A percentile compares a stretch with the other conserved stretches of the same genome.
phyloP scores from a whole-genome alignment of 2,888 invertebrate genomes.

The Coenonympha glycerion region DNA sequence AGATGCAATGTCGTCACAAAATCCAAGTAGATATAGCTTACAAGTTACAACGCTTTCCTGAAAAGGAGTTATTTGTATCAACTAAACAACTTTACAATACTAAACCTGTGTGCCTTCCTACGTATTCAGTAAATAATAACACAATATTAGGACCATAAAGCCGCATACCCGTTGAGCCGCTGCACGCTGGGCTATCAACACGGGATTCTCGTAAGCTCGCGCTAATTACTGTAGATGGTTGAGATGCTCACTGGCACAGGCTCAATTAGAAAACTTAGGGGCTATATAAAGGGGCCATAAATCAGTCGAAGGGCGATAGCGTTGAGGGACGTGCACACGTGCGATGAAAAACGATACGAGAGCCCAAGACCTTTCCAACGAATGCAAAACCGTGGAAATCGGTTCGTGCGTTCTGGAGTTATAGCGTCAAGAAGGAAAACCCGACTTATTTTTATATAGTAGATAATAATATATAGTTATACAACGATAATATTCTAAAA shows the following conservation, averaged over 20 bases:
- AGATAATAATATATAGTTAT: not conserved
- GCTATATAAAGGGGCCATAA: slow-evolving; percentile 64
- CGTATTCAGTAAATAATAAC: slow-evolving; percentile 1
- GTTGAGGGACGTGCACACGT: slow-evolving; percentile 41
- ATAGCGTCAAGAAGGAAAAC: too few relatives aligned
- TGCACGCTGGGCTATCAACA: slow-evolving; percentile 35
- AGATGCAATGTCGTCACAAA: too few relatives aligned
- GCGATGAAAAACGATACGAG: slow-evolving; percentile 4
- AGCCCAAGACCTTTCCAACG: too few relatives aligned
- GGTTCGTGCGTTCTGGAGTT: too few relatives aligned
- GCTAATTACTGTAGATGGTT: slow-evolving; percentile 64
- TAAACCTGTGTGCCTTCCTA: too few relatives aligned
- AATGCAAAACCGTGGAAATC: too few relatives aligned
- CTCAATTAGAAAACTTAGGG: slow-evolving; percentile 70
- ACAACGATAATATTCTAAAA: too few relatives aligned
- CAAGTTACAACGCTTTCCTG: too few relatives aligned
- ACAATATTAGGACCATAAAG: slow-evolving; percentile 17
- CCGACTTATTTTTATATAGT: too few relatives aligned
- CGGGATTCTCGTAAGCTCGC: slow-evolving; percentile 51
- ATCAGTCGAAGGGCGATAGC: slow-evolving; percentile 62
- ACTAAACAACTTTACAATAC: too few relatives aligned
- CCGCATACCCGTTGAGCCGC: slow-evolving; percentile 28
- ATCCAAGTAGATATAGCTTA: too few relatives aligned
- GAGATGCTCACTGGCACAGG: slow-evolving; percentile 49
- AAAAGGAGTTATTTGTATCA: too few relatives aligned